Conservation (phyloP, 2,113 vertebrate genomes). For the Lophochroa leadbeateri region DNA sequence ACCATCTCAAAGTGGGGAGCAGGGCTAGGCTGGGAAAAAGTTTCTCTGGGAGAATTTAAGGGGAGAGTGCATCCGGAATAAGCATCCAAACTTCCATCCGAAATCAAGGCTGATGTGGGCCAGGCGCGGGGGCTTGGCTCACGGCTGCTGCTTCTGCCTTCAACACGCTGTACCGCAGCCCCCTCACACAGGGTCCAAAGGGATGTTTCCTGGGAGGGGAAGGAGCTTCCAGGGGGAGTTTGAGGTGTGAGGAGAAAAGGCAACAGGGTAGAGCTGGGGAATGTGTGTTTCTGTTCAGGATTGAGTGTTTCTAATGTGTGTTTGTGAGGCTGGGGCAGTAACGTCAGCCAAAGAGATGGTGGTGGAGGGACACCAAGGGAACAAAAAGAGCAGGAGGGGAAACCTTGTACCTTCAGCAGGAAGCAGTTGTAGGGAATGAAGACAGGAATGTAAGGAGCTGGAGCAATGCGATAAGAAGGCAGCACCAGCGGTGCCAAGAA, state of each 20-base stretch:
- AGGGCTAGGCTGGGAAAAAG: neutral
- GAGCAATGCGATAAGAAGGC: neutral
- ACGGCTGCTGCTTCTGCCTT: neutral
- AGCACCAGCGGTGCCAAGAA: neutral
- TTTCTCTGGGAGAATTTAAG: neutral
- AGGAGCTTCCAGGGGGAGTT: neutral
- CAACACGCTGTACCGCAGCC: rapidly evolving
- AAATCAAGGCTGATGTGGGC: neutral
- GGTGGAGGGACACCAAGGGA: neutral
- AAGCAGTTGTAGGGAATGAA: neutral
- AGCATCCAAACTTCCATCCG: neutral
- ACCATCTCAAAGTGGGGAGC: conserved; percentile 12
- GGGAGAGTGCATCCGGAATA: rapidly evolving
- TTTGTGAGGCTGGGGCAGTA: neutral
- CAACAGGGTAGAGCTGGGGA: neutral
- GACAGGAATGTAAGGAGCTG: neutral
- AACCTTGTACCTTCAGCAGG: neutral
- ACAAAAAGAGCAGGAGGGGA: neutral
- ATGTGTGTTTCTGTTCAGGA: neutral
- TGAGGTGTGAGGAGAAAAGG: neutral
- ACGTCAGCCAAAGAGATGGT: neutral
- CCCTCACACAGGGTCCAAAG: neutral
- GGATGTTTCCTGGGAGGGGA: rapidly evolving
- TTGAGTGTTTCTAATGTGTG: rapidly evolving
- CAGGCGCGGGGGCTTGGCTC: neutral